Percentiles rank a stretch among this genome's conserved stretches.
phyloP scores from a whole-genome alignment of 1,140 invertebrate genomes.

The Achroia grisella region DNA sequence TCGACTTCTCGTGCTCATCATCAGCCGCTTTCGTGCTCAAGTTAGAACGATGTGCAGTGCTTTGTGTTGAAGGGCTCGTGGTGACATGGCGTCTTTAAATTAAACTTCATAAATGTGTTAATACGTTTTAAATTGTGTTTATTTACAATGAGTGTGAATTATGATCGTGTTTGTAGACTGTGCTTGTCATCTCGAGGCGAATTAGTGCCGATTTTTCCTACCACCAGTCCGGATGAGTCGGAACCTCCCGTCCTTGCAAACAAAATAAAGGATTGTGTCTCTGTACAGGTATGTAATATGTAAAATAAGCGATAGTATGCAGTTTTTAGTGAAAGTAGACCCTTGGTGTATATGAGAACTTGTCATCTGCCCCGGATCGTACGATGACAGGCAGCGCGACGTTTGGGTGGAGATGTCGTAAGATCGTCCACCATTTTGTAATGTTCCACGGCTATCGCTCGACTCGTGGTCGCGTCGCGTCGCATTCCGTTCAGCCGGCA shows the following conservation, averaged over 20 bases:
- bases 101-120: constrained; percentile 47
- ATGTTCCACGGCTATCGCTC: constrained; percentile 67
- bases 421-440: constrained; percentile 75
- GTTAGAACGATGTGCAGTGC: constrained; percentile 67
- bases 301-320: constrained; percentile 37
- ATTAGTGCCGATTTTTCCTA: constrained; percentile 73
- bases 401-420: constrained; percentile 72
- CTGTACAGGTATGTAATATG: constrained; percentile 74
- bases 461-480: constrained; percentile 62
- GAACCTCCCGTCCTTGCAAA: constrained; percentile 70
- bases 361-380: constrained; percentile 67
- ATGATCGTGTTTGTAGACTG: constrained; percentile 76
- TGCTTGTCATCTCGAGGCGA: constrained; percentile 75
- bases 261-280: constrained; percentile 77
- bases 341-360: constrained; percentile 67
- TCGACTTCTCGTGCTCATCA: constrained; percentile 72
- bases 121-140: constrained; percentile 49
- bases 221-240: constrained; percentile 73
- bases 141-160: constrained; percentile 71
- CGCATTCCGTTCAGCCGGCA: constrained; percentile 60
- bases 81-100: constrained; percentile 69
- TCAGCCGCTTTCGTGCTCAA: constrained; percentile 70
- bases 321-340: constrained; percentile 70
- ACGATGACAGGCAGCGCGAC: constrained; percentile 62
- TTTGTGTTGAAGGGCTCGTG: constrained; percentile 71